Evolutionary conservation across 2,113 vertebrate genomes (phyloP).

Genomic region (Archilochus colubris): DNA sequence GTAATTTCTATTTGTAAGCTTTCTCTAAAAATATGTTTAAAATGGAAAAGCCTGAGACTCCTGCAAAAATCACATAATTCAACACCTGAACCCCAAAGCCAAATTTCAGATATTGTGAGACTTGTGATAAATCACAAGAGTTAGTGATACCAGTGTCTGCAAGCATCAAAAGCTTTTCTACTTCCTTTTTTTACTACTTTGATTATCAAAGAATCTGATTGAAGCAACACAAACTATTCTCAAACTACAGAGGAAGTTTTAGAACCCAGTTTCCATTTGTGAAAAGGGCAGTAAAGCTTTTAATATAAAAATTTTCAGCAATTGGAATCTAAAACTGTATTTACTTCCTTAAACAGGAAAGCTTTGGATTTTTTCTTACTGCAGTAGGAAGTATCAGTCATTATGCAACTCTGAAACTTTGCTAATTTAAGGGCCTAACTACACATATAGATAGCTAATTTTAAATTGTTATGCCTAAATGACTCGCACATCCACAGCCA

Average conservation of each 20-base stretch:
- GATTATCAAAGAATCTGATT: background rate
- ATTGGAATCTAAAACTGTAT: background rate
- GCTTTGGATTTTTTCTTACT: background rate
- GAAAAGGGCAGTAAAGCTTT: background rate
- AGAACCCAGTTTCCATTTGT: background rate
- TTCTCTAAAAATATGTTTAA: background rate
- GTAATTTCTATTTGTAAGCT: background rate
- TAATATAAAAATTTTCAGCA: background rate
- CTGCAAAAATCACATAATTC: background rate
- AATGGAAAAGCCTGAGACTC: background rate
- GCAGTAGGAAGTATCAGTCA: background rate
- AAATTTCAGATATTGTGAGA: background rate
- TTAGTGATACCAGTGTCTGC: background rate
- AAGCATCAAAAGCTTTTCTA: background rate
- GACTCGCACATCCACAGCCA: background rate
- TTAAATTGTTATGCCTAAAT: constrained; percentile 14
- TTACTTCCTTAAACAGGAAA: background rate
- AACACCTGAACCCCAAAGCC: background rate
- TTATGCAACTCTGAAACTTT: background rate
- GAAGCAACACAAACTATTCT: background rate
- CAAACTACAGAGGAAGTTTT: background rate
- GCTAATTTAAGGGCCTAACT: constrained; percentile 14
- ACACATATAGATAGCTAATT: constrained; percentile 2
- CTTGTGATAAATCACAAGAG: background rate
- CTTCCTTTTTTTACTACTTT: background rate